Percentiles rank a stretch among this genome's conserved stretches.
phyloP scores from a whole-genome alignment of 2,797 vertebrate genomes.

The Pangasius sanitwongsei region DNA sequence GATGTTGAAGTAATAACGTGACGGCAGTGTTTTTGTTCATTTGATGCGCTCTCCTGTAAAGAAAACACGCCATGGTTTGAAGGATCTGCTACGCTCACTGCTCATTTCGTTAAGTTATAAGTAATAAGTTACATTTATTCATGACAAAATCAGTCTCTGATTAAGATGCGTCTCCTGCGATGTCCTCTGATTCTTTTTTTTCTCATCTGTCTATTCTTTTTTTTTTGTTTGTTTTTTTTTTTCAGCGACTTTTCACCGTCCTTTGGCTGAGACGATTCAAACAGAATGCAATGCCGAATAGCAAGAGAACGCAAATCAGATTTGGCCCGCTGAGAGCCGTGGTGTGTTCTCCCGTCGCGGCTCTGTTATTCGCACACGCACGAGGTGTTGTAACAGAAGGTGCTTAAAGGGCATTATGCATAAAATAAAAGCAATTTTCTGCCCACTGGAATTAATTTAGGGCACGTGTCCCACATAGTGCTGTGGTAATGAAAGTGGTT shows the following conservation, averaged over 20 bases:
- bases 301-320: background rate
- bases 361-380: background rate
- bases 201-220: background rate
- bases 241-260: background rate
- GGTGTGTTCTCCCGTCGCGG: background rate
- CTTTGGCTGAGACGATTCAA: background rate
- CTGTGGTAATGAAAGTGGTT: background rate
- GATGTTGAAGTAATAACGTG: no score
- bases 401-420: constrained; percentile 10
- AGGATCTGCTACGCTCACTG: background rate
- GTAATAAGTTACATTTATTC: background rate
- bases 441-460: background rate
- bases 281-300: background rate
- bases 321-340: background rate
- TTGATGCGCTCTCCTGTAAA: no score
- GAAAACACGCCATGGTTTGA: background rate
- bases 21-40: no score
- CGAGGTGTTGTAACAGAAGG: background rate
- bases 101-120: background rate
- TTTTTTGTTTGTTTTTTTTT: background rate
- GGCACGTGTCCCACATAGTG: background rate
- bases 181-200: background rate
- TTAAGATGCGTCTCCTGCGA: background rate
- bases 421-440: constrained; percentile 19
- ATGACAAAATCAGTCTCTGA: background rate